Percentiles rank a stretch among this genome's conserved stretches.
These are phyloP conservation scores for Scaptomyza hsui DNA, from an alignment of 1,140 invertebrate genomes.

Conservation along the genomic window DNA sequence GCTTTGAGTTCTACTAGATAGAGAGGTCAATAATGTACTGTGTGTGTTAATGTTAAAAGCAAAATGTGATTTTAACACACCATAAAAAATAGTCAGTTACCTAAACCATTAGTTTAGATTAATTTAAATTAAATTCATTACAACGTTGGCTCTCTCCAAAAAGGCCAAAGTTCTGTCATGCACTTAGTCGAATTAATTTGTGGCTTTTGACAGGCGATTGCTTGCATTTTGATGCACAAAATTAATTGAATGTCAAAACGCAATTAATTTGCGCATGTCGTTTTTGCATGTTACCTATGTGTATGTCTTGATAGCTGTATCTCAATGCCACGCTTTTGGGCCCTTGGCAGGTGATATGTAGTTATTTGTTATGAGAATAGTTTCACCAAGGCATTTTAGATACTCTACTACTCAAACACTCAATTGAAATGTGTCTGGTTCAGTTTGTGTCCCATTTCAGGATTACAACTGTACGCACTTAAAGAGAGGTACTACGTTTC, in stretches of 20 bases:
- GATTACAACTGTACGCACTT: conserved; percentile 38
- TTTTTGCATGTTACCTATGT: conserved; percentile 14
- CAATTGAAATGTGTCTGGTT: conserved; percentile 5
- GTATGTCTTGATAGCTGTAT: conserved; percentile 8
- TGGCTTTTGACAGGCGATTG: conserved; percentile 2
- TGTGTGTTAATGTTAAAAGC: too few relatives aligned
- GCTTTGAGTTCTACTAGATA: background rate
- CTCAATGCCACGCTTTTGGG: conserved; percentile 2
- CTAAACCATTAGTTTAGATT: too few relatives aligned
- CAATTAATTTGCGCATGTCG: conserved; percentile 59
- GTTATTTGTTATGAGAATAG: conserved; percentile 6
- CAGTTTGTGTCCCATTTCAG: background rate
- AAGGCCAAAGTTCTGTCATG: background rate
- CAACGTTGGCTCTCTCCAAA: background rate
- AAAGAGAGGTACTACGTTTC: conserved; percentile 3
- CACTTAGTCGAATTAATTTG: conserved; percentile 11
- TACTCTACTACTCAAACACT: background rate
- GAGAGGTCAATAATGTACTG: background rate
- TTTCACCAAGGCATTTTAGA: background rate
- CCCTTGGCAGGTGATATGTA: conserved; percentile 5
- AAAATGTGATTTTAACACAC: too few relatives aligned
- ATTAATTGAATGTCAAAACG: conserved; percentile 70
- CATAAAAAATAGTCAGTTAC: too few relatives aligned
- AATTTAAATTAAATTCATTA: too few relatives aligned
- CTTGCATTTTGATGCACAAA: conserved; percentile 27